phyloP scores from a whole-genome alignment of 64 coral and sea anemone species.

The Montipora foliosa region DNA sequence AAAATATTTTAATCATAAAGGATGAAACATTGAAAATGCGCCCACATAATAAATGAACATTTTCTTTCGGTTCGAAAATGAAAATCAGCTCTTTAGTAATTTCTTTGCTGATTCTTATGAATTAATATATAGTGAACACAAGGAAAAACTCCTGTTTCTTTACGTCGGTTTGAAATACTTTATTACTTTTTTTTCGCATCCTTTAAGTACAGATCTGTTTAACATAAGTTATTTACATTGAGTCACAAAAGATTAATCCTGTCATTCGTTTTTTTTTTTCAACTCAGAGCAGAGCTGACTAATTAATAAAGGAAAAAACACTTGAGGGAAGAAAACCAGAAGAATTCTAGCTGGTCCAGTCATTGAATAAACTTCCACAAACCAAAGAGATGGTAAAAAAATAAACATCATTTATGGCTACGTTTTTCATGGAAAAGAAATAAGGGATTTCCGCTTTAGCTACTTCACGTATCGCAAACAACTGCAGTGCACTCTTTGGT shows the following conservation, averaged over 20 bases:
- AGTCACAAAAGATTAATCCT: background rate
- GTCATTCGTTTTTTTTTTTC: background rate
- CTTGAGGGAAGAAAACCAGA: background rate
- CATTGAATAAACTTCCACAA: too few relatives aligned
- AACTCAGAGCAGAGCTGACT: background rate
- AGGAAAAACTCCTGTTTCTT: background rate
- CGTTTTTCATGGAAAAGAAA: too few relatives aligned
- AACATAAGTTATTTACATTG: background rate
- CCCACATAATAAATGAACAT: background rate
- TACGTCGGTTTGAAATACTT: background rate
- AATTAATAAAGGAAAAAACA: background rate
- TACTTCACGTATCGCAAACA: too few relatives aligned
- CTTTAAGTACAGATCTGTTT: background rate
- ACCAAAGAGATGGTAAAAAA: too few relatives aligned
- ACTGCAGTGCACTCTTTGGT: too few relatives aligned
- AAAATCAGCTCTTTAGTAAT: too few relatives aligned
- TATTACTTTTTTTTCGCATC: background rate
- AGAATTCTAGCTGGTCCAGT: too few relatives aligned
- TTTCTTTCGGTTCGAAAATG: background rate
- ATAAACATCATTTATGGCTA: too few relatives aligned
- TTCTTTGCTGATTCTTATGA: too few relatives aligned
- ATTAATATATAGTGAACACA: background rate
- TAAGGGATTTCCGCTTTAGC: too few relatives aligned
- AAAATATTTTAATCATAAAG: constrained; percentile 22
- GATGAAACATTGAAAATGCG: constrained; percentile 5